Evolutionary conservation across 2,113 vertebrate species (phyloP).

Genomic region (Cyanoderma ruficeps): DNA sequence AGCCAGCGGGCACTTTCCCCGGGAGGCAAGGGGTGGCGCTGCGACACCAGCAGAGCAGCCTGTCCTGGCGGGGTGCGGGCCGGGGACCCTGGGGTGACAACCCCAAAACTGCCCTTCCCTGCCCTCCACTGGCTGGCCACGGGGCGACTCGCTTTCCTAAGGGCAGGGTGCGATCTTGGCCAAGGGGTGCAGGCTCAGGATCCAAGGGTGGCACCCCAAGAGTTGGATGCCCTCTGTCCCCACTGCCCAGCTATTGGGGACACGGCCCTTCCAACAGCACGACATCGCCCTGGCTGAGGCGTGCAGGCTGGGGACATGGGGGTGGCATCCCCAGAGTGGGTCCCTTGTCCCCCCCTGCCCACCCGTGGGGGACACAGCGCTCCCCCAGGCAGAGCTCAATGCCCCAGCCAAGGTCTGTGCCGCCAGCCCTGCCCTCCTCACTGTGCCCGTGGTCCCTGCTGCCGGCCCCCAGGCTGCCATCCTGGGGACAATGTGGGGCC

Average conservation of each 20-base stretch:
- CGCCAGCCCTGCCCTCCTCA: fast-evolving
- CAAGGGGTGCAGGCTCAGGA: background rate
- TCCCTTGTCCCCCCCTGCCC: background rate
- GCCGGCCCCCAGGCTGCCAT: background rate
- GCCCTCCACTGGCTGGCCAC: background rate
- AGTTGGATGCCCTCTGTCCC: background rate
- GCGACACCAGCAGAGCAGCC: conserved; percentile 12
- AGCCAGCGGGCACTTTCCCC: conserved; percentile 8
- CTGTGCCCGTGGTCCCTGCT: fast-evolving
- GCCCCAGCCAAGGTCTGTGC: fast-evolving
- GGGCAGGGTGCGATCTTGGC: background rate
- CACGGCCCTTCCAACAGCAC: background rate
- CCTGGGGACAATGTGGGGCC: fast-evolving
- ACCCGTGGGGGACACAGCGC: fast-evolving
- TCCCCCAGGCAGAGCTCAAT: background rate
- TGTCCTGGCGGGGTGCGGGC: background rate
- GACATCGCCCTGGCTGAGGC: background rate
- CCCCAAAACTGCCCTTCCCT: background rate
- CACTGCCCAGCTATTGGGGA: fast-evolving
- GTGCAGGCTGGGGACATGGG: background rate
- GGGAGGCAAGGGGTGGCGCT: conserved; percentile 48
- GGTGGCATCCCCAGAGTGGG: background rate
- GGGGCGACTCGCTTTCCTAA: background rate
- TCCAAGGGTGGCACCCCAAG: background rate
- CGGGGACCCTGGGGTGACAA: background rate